A percentile compares a stretch with the other conserved stretches of the same genome.
Evolutionary conservation across 2,113 vertebrate species (phyloP).

Genomic region (Cynopterus brachyotis): DNA sequence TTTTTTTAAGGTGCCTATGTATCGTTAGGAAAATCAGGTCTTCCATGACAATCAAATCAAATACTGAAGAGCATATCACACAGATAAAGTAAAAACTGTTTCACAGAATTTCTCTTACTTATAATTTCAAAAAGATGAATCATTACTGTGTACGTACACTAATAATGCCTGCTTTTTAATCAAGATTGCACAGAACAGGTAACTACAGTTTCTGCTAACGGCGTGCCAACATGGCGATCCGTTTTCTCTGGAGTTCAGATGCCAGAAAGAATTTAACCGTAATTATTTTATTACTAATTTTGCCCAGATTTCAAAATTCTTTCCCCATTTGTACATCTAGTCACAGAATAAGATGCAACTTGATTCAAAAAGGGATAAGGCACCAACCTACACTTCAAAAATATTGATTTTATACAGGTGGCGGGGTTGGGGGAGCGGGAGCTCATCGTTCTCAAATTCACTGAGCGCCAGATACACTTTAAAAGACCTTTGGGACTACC

Average conservation of each 20-base stretch:
- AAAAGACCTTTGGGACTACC: not conserved
- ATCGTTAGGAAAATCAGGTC: not conserved
- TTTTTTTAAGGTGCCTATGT: not conserved
- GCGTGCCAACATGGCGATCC: not conserved
- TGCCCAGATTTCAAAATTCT: constrained; percentile 25
- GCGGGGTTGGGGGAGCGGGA: not conserved
- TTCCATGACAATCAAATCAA: not conserved
- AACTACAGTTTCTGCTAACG: not conserved
- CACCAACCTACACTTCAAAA: constrained; percentile 5
- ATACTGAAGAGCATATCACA: not conserved
- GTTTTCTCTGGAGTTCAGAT: constrained; percentile 5
- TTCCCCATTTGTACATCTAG: not conserved
- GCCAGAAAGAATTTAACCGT: constrained; percentile 12
- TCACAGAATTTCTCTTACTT: not conserved
- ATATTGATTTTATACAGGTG: not conserved
- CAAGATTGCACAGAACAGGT: not conserved
- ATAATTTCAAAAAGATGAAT: not conserved
- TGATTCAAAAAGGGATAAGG: not conserved
- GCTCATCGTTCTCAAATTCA: constrained; percentile 11
- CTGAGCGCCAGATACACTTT: not conserved
- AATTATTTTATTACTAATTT: constrained; percentile 33
- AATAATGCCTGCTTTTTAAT: constrained; percentile 4
- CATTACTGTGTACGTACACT: not conserved
- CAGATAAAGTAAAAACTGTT: not conserved
- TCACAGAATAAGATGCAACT: not conserved